Conservation (phyloP, 2,113 vertebrate genomes). For the Vulpes vulpes region DNA sequence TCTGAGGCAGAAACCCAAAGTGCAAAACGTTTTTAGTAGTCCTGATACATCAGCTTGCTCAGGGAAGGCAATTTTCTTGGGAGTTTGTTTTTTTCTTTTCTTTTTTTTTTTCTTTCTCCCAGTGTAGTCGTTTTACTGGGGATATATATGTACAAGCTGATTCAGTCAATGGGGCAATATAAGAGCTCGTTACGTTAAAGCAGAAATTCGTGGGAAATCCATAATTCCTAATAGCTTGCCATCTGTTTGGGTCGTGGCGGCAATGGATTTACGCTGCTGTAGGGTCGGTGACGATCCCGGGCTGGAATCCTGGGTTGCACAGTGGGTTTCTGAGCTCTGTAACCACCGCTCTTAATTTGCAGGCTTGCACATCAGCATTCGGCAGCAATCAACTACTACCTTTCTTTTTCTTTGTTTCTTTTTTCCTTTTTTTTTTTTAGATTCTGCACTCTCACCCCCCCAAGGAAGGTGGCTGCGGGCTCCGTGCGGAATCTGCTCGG, state of each 20-base stretch:
- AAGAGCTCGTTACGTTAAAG: slow-evolving; percentile 79
- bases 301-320: slow-evolving; percentile 84
- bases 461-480: slow-evolving; percentile 46
- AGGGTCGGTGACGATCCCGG: slow-evolving; percentile 83
- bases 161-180: slow-evolving; percentile 70
- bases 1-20: neutral
- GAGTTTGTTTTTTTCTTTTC: neutral
- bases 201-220: slow-evolving; percentile 82
- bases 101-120: neutral
- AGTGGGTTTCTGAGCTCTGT: slow-evolving; percentile 80
- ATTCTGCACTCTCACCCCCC: slow-evolving; percentile 38
- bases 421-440: neutral
- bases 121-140: neutral
- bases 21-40: neutral
- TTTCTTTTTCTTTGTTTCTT: neutral
- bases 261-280: slow-evolving; percentile 86
- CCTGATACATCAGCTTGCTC: neutral
- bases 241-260: slow-evolving; percentile 85
- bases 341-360: slow-evolving; percentile 58
- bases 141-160: slow-evolving; percentile 39
- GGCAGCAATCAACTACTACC: slow-evolving; percentile 20
- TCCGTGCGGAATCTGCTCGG: too few species aligned
- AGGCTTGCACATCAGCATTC: slow-evolving; percentile 54
- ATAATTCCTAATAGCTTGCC: slow-evolving; percentile 87
- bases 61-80: neutral